phyloP scores from a whole-genome alignment of 2,888 invertebrate species.

The Psylliodes chrysocephalus region DNA sequence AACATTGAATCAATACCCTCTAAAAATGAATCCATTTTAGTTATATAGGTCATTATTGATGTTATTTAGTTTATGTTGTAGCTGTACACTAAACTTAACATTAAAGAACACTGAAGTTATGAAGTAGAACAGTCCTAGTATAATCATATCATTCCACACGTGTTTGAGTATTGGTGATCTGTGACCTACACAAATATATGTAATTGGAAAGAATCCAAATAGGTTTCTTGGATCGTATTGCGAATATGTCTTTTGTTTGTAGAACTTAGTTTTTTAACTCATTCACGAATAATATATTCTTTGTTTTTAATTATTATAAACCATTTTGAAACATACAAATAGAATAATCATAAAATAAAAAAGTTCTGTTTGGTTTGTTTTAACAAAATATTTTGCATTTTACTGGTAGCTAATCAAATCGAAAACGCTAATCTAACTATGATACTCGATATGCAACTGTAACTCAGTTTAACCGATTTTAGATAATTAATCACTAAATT shows the following conservation, averaged over 20 bases:
- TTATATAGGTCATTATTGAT: slow-evolving; percentile 20
- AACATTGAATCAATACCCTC: background rate
- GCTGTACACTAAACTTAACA: slow-evolving; percentile 21
- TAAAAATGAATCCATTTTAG: slow-evolving; percentile 3
- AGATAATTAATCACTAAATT: too few relatives aligned
- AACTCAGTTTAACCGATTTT: too few relatives aligned
- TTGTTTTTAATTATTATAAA: too few relatives aligned
- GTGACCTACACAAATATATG: slow-evolving; percentile 18
- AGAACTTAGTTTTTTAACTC: too few relatives aligned
- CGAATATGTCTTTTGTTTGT: background rate
- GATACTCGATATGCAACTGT: too few relatives aligned
- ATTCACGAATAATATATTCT: too few relatives aligned
- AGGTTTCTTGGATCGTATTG: slow-evolving; percentile 14
- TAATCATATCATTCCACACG: slow-evolving; percentile 23
- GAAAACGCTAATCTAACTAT: too few relatives aligned
- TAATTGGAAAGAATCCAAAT: slow-evolving; percentile 11
- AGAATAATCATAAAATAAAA: too few relatives aligned
- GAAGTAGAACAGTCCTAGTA: slow-evolving; percentile 24
- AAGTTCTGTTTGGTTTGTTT: too few relatives aligned
- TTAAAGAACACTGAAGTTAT: slow-evolving; percentile 16
- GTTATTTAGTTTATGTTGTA: slow-evolving; percentile 33
- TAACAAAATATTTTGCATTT: too few relatives aligned
- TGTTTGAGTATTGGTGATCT: slow-evolving; percentile 10
- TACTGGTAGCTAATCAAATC: too few relatives aligned
- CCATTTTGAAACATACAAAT: too few relatives aligned